Base-by-base conservation (phyloP, 2,888 invertebrate species). In the Cephus runcator region DNA sequence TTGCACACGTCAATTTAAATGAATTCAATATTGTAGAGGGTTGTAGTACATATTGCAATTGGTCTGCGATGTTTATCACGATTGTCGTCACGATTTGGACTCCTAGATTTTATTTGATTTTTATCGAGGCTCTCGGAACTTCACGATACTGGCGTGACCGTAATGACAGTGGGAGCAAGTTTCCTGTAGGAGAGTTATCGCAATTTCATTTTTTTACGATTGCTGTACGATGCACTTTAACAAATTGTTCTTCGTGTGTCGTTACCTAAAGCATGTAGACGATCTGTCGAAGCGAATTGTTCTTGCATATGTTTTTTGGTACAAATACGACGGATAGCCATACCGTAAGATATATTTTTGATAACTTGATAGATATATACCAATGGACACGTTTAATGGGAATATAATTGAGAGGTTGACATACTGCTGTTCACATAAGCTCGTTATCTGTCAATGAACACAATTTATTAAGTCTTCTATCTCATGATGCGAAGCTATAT, bases 41-140 rank as follows among this genome's bases (percentile, higher is more conserved):
- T 35, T 81, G 80, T 82, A 81, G 77, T 80, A 35, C 35, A 35
- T 35, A 81, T 79, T 79, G 80, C 82, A 81, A 83, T 83, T 82
- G 81, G 77, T 40, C 76, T 69, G 68, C 75, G 83, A 83, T 83
- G 85, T 36, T 23, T 75, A 84, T 83, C 85, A 74, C 68, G n/a
- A 73, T 77, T 76, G 73, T 69, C 69, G 23, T 68, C 73, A 75
- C 75, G 75, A 36, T 75, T 31, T 73, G 34, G 76, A 78, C 80
- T 79, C 77, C 81, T 77, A 75, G 56, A 77, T 81, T 82, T 84
- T 84, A 87, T 86, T 86, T 84, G 86, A 87, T 88, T 84, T 83
- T 85, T 86, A 85, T 86, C 86, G 76, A 76, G 75, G 75, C 69
- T 36, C 56, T 9, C 12, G 34, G 15, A 34, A 34, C 34, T 23